Base-by-base conservation (phyloP, 2,888 invertebrate genomes). In the Smittia aterrima region DNA sequence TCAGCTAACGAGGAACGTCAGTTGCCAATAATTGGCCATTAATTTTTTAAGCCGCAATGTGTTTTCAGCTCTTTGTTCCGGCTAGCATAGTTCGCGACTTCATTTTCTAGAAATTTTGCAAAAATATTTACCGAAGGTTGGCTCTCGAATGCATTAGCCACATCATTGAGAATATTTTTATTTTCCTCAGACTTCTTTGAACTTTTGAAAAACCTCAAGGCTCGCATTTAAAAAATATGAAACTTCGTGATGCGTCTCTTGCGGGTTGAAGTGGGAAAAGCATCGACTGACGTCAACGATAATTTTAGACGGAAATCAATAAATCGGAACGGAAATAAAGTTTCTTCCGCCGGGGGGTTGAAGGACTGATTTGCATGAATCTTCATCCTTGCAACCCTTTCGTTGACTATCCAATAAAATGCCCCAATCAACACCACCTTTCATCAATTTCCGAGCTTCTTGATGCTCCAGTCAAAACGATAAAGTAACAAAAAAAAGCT, bases 321-420 rank as follows among this genome's bases (percentile, higher is more conserved):
- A 64, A 64, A 64, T 64, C 58, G 13, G 20, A 27, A 25, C 20
- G 58, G 64, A 64, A 64, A 27, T 24, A 20, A 64, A 25, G 18
- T 58, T 58, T 58, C 16, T 47, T 47, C 47, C 11, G 16, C 11
- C 11, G 47, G 47, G 32, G 32, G 9, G 32, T n/a, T n/a, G 47
- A 58, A 18, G 22, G 47, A 47, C 47, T 58, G 58, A 58, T 58
- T 58, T 58, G 58, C 58, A 58, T 58, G 58, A 58, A 7, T 22
- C n/a, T 58, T 58, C 58, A 38, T 38, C 16, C 47, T 7, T n/a
- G 16, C 16, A 47, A n/a, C n/a, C 13, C 11, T 7, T 47, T 47
- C 47, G 3, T 58, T 22, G 9, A 58, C 22, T 3, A 58, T 22
- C 22, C 2, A 22, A 22, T 58, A 47, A 3, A 47, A 18, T 7